Percentiles rank a stretch among this genome's conserved stretches.
Conservation (phyloP, 2,797 vertebrate species). For the Pyrrhura leucotis region DNA sequence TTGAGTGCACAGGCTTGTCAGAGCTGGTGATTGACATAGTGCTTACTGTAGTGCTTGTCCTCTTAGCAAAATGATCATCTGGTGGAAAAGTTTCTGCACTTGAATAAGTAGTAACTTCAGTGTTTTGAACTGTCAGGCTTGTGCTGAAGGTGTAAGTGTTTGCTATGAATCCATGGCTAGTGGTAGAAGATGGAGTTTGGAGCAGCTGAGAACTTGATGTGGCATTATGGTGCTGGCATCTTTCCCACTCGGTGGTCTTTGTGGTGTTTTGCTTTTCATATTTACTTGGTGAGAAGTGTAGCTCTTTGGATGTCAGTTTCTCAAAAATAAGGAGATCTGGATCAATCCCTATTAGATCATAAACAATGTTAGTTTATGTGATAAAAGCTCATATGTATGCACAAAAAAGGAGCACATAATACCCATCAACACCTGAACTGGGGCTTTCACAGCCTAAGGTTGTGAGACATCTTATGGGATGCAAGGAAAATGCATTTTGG, state of each 20-base stretch:
- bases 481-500: neutral
- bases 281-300: slow-evolving; percentile 13
- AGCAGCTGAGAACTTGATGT: slow-evolving; percentile 24
- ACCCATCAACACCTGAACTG: neutral
- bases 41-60: neutral
- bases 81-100: neutral
- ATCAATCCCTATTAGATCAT: slow-evolving; percentile 84
- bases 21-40: neutral
- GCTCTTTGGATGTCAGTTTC: slow-evolving; percentile 66
- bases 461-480: neutral
- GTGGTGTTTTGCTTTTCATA: slow-evolving; percentile 45
- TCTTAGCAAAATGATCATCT: neutral
- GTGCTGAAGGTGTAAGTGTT: neutral
- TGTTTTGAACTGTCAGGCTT: neutral
- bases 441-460: neutral
- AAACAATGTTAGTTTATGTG: neutral
- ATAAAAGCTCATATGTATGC: neutral
- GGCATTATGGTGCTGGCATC: slow-evolving; percentile 76
- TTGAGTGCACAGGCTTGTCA: neutral
- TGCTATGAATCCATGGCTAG: neutral
- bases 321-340: slow-evolving; percentile 94
- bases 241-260: slow-evolving; percentile 77
- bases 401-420: neutral
- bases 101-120: neutral
- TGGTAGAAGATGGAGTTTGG: slow-evolving; percentile 15